Percentiles rank a stretch among this genome's conserved stretches.
These are phyloP conservation scores for Acromyrmex heyeri DNA, from an alignment of 1,140 invertebrate species.

Conservation along the genomic window DNA sequence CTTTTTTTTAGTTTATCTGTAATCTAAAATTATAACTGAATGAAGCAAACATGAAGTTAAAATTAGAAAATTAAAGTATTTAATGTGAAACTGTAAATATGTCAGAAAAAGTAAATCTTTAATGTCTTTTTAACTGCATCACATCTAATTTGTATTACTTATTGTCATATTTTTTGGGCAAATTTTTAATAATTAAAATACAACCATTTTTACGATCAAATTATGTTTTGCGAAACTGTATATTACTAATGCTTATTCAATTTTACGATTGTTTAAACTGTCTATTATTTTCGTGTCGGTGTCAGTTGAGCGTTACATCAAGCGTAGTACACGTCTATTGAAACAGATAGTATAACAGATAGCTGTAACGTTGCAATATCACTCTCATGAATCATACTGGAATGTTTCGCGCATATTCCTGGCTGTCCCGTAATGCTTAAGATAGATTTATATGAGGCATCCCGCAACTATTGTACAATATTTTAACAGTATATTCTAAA, in stretches of 20 bases:
- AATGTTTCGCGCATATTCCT: slow-evolving; percentile 67
- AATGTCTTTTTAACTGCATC: not conserved
- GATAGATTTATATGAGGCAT: slow-evolving; percentile 58
- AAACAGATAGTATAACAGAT: slow-evolving; percentile 54
- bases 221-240: not conserved
- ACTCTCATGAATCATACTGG: slow-evolving; percentile 62
- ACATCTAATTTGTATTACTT: not conserved
- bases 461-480: slow-evolving; percentile 16
- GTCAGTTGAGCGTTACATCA: slow-evolving; percentile 49
- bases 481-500: slow-evolving; percentile 19
- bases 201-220: not conserved
- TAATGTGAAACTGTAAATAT: not conserved
- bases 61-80: slow-evolving; percentile 12
- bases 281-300: slow-evolving; percentile 15
- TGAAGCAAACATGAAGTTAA: not conserved
- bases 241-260: not conserved
- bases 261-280: slow-evolving; percentile 22
- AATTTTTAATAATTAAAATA: not conserved
- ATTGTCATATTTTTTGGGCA: not conserved
- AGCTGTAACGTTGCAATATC: slow-evolving; percentile 60
- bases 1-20: not conserved
- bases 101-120: not conserved
- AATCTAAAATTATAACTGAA: slow-evolving; percentile 8
- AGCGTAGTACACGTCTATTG: slow-evolving; percentile 2
- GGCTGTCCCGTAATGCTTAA: slow-evolving; percentile 51